Conservation (phyloP, 2,888 invertebrate genomes). For the Lasius platythorax region DNA sequence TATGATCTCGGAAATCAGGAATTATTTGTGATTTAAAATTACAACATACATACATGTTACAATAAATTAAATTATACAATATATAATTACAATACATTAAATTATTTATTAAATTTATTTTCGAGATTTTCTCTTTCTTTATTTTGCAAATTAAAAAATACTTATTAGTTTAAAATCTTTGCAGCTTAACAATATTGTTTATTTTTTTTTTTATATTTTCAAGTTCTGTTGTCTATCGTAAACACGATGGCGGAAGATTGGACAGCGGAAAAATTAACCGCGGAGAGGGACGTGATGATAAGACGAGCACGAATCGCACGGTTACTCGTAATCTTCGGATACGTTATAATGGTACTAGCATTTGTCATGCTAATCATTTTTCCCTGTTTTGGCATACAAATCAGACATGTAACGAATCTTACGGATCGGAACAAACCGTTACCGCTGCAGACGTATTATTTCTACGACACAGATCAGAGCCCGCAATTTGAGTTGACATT, state of each 20-base stretch:
- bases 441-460: slow-evolving; percentile 40
- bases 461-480: slow-evolving; percentile 30
- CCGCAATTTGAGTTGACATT: slow-evolving; percentile 50
- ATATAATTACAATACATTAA: too few relatives aligned
- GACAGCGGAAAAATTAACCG: slow-evolving; percentile 16
- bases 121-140: neutral
- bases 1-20: neutral
- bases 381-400: slow-evolving; percentile 43
- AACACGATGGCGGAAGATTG: slow-evolving; percentile 59
- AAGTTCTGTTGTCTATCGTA: slow-evolving; percentile 47
- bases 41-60: neutral
- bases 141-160: neutral
- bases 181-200: neutral
- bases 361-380: neutral
- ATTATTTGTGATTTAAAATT: neutral
- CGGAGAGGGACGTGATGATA: slow-evolving; percentile 54
- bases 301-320: slow-evolving; percentile 14
- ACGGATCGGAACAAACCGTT: slow-evolving; percentile 21
- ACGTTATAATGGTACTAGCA: neutral
- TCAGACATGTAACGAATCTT: slow-evolving; percentile 30
- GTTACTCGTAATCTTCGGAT: neutral
- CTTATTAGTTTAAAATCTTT: neutral
- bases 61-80: neutral
- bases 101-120: too few relatives aligned
- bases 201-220: slow-evolving; percentile 6